Evolutionary conservation across 2,797 vertebrate species (phyloP).

Genomic region (Huso huso): DNA sequence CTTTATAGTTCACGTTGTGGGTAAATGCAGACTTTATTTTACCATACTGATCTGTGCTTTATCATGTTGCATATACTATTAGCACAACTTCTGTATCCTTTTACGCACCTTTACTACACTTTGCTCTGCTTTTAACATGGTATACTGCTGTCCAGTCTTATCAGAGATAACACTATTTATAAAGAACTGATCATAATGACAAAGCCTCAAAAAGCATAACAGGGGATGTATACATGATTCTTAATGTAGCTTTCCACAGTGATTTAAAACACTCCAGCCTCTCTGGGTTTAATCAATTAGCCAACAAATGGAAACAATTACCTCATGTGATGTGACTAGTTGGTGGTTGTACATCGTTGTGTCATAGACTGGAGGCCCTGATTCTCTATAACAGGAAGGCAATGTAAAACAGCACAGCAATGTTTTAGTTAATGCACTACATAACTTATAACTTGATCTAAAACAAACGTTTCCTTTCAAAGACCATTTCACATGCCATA

Average conservation of each 20-base stretch:
- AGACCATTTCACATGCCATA: too few species aligned
- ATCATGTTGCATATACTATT: too few species aligned
- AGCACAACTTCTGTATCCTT: too few species aligned
- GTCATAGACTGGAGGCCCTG: not conserved
- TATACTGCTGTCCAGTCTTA: too few species aligned
- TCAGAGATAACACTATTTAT: not conserved
- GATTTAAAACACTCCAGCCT: not conserved
- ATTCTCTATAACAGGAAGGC: not conserved
- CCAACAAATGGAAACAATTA: conserved; percentile 13
- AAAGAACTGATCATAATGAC: not conserved
- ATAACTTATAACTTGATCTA: too few species aligned
- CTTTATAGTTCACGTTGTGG: too few species aligned
- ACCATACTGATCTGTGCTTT: too few species aligned
- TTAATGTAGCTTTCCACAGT: not conserved
- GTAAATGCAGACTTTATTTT: too few species aligned
- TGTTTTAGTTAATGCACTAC: too few species aligned
- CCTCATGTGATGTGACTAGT: not conserved
- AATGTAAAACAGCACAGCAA: too few species aligned
- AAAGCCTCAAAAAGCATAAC: not conserved
- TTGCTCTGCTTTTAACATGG: conserved; percentile 1
- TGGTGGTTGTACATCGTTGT: not conserved
- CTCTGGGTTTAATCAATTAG: not conserved
- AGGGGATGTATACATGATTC: not conserved
- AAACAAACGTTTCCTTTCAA: too few species aligned
- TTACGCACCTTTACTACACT: not conserved